Base-by-base conservation (phyloP, 2,113 vertebrate genomes). In the Sebastes schlegelii region DNA sequence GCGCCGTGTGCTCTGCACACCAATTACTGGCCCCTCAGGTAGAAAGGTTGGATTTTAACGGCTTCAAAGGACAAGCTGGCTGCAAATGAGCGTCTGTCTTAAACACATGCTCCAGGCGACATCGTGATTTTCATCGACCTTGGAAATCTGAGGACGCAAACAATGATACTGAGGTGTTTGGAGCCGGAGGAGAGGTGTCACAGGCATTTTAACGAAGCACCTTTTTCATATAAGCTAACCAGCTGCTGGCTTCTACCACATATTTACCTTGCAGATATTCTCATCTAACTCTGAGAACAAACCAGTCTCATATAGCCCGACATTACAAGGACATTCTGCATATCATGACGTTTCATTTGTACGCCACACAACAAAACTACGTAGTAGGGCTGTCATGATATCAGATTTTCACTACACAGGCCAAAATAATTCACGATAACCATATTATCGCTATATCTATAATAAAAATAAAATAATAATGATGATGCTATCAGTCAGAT, bases 1-100 rank as follows among this genome's bases (percentile, higher is more conserved):
- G 62, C 7, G n/a, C 40, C 61, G 49, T 88, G 88, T 80, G 90
- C 74, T 66, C 49, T 45, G 89, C 82, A 90, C 86, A 85, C 75
- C 78, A 86, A 92, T 77, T 80, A 84, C 80, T 54, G 48, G 55
- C 48, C 60, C 78, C 79, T 88, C 76, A 89, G 76, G 71, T 86
- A 60, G 57, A 87, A 77, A 74, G 66, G 75, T 75, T 80, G 81
- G 66, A 74, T 68, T 88, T 80, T 46, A 84, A 85, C 77, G 55
- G 71, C 60, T 79, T 91, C 70, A 84, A 68, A 89, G 63, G 80
- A 86, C 61, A 85, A 77, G 19, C 75, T 72, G 69, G 74, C 58
- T 46, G n/a, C 65, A 86, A 88, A 83, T 85, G 48, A 87, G 69
- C 63, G 57, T 6, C 49, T 48, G 13, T 69, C 69, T 86, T 66